Evolutionary conservation across 2,888 invertebrate genomes (phyloP).

Genomic region (Cerastis rubricosa): DNA sequence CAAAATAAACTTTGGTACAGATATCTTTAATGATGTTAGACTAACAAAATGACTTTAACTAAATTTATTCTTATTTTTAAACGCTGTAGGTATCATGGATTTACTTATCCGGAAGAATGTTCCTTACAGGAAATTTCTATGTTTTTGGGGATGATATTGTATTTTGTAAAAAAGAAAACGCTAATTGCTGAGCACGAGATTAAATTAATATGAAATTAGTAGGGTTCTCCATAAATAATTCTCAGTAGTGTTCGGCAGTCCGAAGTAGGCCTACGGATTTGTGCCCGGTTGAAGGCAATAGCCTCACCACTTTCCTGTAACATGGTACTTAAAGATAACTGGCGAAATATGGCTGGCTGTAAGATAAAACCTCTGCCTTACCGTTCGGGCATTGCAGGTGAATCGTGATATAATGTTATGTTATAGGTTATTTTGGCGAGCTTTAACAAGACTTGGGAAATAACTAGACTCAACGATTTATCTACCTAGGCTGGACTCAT

Average conservation of each 20-base stretch:
- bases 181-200: background rate
- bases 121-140: background rate
- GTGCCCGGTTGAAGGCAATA: background rate
- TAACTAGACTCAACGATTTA: conserved; percentile 6
- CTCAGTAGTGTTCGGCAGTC: background rate
- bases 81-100: background rate
- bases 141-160: background rate
- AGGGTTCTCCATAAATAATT: background rate
- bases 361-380: background rate
- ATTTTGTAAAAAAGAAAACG: background rate
- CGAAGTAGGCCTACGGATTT: background rate
- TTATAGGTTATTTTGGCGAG: background rate
- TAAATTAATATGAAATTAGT: background rate
- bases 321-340: background rate
- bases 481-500: conserved; percentile 2
- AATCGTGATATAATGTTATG: background rate
- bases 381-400: background rate
- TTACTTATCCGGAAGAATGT: background rate
- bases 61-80: no score
- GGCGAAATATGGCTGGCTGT: background rate
- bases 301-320: background rate
- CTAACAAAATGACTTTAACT: no score
- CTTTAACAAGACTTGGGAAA: conserved; percentile 15
- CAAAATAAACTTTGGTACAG: no score
- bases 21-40: no score